These are phyloP conservation scores for Periparus ater DNA, from an alignment of 2,797 vertebrate species.

Conservation along the genomic window DNA sequence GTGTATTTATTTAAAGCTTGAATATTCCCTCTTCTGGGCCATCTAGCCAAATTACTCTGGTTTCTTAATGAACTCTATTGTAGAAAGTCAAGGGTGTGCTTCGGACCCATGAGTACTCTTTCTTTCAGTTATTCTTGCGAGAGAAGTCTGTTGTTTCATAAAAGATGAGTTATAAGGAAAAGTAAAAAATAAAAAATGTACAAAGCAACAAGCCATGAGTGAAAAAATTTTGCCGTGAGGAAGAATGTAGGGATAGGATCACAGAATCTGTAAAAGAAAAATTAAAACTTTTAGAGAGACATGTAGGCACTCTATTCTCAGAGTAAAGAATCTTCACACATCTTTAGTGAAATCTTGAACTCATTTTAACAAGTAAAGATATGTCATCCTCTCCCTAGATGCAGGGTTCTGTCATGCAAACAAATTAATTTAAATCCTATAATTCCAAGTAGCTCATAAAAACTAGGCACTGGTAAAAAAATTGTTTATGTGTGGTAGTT, in stretches of 20 bases:
- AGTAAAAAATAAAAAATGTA: background rate
- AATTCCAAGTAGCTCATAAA: background rate
- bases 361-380: background rate
- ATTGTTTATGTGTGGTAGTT: background rate
- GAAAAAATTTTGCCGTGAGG: background rate
- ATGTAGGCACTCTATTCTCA: background rate
- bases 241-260: background rate
- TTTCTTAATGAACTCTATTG: conserved; percentile 33
- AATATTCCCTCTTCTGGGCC: conserved; percentile 68
- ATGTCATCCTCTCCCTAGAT: background rate
- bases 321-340: background rate
- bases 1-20: conserved; percentile 84
- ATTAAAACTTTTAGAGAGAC: background rate
- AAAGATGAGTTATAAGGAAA: background rate
- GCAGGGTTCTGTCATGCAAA: background rate
- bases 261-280: background rate
- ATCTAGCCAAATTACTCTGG: conserved; percentile 66
- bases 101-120: background rate
- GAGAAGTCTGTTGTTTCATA: background rate
- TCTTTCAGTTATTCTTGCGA: background rate
- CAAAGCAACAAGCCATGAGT: background rate
- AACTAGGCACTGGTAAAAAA: background rate
- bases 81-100: background rate
- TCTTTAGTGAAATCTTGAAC: background rate
- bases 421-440: background rate